These are phyloP conservation scores for Dryocosmus kuriphilus DNA, from an alignment of 2,888 invertebrate genomes.

Conservation along the genomic window DNA sequence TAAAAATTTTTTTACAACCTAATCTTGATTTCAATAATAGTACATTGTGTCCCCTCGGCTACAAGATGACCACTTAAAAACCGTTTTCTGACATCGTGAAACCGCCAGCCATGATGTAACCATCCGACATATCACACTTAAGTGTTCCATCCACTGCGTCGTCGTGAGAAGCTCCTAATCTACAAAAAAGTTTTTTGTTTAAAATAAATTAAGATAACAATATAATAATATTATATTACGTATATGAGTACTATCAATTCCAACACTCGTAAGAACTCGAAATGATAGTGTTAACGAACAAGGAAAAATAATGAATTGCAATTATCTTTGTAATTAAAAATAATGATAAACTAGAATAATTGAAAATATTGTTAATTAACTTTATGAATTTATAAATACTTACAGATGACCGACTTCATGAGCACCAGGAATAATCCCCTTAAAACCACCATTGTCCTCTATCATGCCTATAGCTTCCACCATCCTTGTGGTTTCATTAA, in stretches of 20 bases:
- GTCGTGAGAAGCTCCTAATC: slow-evolving; percentile 70
- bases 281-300: too few relatives aligned
- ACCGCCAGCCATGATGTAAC: slow-evolving; percentile 66
- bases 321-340: too few relatives aligned
- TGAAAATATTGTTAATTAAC: not conserved
- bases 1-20: too few relatives aligned
- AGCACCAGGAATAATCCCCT: slow-evolving; percentile 67
- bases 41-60: too few relatives aligned
- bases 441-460: slow-evolving; percentile 72
- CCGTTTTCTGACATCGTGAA: slow-evolving; percentile 60
- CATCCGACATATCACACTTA: slow-evolving; percentile 43
- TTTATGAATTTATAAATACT: slow-evolving; percentile 47
- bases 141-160: slow-evolving; percentile 40
- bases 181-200: slow-evolving; percentile 46
- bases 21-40: too few relatives aligned
- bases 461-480: slow-evolving; percentile 69
- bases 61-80: slow-evolving; percentile 69
- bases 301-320: not conserved
- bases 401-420: slow-evolving; percentile 73
- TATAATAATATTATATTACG: too few relatives aligned
- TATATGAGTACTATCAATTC: too few relatives aligned
- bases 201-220: too few relatives aligned
- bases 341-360: not conserved
- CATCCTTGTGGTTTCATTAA: slow-evolving; percentile 54
- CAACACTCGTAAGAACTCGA: too few relatives aligned